Base-by-base conservation (phyloP, 2,797 vertebrate species). In the Anniella stebbinsi region DNA sequence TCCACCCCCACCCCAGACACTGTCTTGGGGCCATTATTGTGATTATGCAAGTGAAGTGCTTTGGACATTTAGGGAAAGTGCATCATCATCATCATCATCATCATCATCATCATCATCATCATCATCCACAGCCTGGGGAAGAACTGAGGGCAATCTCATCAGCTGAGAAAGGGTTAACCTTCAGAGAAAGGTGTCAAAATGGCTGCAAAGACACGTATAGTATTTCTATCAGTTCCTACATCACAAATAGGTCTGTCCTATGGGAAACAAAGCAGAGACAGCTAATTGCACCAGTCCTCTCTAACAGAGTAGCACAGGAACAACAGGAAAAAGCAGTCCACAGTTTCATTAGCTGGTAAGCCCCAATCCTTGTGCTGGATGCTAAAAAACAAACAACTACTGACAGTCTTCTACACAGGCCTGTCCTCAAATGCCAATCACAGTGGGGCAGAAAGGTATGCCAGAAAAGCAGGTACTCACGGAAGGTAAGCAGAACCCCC, bases 401-500 rank as follows among this genome's bases (percentile, higher is more conserved):
- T 54, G 8, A 60, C 10, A 11, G 11, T 17, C 41, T 80, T 73
- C 36, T 48, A 12, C 8, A 30, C 38, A 80, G 17, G 0, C 13
- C 23, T 41, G 6, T 28, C 36, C 41, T n/a, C 9, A 75, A 51
- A 45, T 3, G 48, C 15, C 66, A 66, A n/a, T 75, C 80, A 51
- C 2, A 66, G 0, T 17, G 23, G 2, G 48, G 36, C 5, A 77
- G 36, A 90, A 76, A 87, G 38, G 48, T 77, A 54, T 9, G 41
- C 38, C 23, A 69, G 48, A 82, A 77, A 87, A 84, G 5, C 94
- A 66, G 18, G 4, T 84, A 98, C 99, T 99, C 98, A 99, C 99
- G 99, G 99, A 96, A 99, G 97, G 95, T 99, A 99, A 93, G 98
- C 99, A 80, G 98, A 99, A 93, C 99, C 99, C 95, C 99, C 99